Evolutionary conservation across 2,888 invertebrate genomes (phyloP).

Genomic region (Synanthedon formicaeformis): DNA sequence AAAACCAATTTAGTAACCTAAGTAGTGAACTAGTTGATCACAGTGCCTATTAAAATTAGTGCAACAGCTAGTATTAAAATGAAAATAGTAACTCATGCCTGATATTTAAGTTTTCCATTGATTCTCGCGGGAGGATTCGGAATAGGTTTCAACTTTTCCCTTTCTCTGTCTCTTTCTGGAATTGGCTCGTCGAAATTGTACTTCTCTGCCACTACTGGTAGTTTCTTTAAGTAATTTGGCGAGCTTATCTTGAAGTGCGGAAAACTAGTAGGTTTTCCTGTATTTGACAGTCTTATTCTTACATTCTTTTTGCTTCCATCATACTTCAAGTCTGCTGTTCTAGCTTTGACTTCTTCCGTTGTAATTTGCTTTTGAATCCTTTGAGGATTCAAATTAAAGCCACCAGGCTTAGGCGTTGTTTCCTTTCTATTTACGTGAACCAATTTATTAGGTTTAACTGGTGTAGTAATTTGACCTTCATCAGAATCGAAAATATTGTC

Average conservation of each 20-base stretch:
- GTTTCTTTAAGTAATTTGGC: constrained; percentile 31
- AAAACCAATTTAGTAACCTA: too few relatives aligned
- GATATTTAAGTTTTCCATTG: constrained; percentile 27
- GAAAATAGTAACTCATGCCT: neutral
- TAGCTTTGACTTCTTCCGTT: constrained; percentile 18
- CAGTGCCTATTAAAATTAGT: too few relatives aligned
- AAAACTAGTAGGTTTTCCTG: constrained; percentile 1
- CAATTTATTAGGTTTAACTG: neutral
- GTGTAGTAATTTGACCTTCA: neutral
- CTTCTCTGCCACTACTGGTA: constrained; percentile 32
- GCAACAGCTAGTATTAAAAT: too few relatives aligned
- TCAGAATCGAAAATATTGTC: constrained; percentile 18
- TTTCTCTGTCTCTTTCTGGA: constrained; percentile 35
- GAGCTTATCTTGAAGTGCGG: constrained; percentile 22
- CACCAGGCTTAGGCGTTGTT: neutral
- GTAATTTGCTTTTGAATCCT: neutral
- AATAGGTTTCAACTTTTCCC: constrained; percentile 22
- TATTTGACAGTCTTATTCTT: neutral
- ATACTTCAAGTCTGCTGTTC: constrained; percentile 20
- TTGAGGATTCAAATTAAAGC: neutral
- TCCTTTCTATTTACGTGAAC: too few relatives aligned
- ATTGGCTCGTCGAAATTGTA: constrained; percentile 47
- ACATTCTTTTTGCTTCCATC: neutral
- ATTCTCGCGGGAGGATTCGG: constrained; percentile 23
- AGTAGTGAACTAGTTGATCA: too few relatives aligned